These are phyloP conservation scores for Drosophila algonquin DNA, from an alignment of 2,888 invertebrate genomes.

Conservation along the genomic window DNA sequence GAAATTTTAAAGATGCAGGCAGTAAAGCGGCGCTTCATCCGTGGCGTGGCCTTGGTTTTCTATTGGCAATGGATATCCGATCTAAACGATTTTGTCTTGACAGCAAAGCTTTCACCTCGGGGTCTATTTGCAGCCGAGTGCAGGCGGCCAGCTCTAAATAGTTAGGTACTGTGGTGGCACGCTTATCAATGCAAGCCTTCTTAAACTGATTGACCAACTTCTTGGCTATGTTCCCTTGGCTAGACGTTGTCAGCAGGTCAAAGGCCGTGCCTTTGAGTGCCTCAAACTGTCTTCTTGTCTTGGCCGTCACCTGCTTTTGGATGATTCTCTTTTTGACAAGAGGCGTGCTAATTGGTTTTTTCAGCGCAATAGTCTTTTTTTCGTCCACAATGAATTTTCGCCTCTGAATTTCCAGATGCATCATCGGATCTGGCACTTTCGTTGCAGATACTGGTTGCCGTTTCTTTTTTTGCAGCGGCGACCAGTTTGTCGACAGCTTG, in stretches of 20 bases:
- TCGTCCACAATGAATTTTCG: slow-evolving; percentile 75
- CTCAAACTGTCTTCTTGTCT: slow-evolving; percentile 60
- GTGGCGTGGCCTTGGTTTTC: not conserved
- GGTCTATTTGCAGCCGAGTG: slow-evolving; percentile 43
- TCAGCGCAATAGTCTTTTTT: slow-evolving; percentile 57
- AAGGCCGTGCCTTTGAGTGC: slow-evolving; percentile 71
- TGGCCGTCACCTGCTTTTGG: slow-evolving; percentile 56
- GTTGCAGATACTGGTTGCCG: slow-evolving; percentile 48
- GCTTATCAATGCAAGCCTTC: slow-evolving; percentile 52
- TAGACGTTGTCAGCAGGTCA: slow-evolving; percentile 76
- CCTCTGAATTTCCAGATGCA: slow-evolving; percentile 61
- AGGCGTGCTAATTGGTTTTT: slow-evolving; percentile 15
- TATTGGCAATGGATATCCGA: not conserved
- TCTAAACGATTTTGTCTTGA: slow-evolving; percentile 48
- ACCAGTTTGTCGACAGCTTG: slow-evolving; percentile 42
- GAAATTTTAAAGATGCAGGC: not conserved
- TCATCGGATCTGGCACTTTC: slow-evolving; percentile 52
- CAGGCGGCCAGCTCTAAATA: slow-evolving; percentile 48
- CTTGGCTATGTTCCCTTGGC: slow-evolving; percentile 24
- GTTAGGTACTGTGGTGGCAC: slow-evolving; percentile 53
- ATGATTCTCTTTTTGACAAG: slow-evolving; percentile 43
- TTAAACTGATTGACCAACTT: slow-evolving; percentile 47
- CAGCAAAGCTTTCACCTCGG: slow-evolving; percentile 53
- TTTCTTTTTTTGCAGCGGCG: slow-evolving; percentile 52
- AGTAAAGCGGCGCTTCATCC: not conserved